Evolutionary conservation across 2,888 invertebrate genomes (phyloP), one percentile per base, ranked within the genome.

Genomic region (Rapana venosa): DNA sequence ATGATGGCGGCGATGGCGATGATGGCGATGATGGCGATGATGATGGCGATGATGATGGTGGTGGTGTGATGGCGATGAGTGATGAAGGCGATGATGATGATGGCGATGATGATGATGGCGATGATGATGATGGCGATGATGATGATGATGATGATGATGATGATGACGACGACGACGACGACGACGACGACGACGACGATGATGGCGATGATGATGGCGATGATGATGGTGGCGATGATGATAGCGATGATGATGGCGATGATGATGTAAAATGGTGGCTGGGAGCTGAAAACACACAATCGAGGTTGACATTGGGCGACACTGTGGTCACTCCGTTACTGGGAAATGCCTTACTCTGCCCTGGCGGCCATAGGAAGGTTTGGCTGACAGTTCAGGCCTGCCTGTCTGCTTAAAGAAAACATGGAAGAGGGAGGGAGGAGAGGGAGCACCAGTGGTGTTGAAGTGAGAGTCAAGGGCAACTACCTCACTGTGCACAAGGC

Each of bases 61-160:
- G 58, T 86, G 58, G 58, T 86, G 58, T 11, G 11, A 8, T 11
- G 20, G 26, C 5, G 15, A 22, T 22, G 15, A 4, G 26, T 70
- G 70, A 70, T 70, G 70, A 70, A 26, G 70, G 26, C 26, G 70
- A 70, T 70, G 70, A 70, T 70, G 70, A 70, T 70, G 70, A 85
- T 85, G 56, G 47, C 47, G 56, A 85, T 85, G 56, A 85, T 85
- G 56, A 85, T 85, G 56, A 85, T 85, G 85, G 47, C 47, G 56
- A 85, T 85, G 56, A 85, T 56, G 85, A 85, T 85, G 85, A 85
- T 85, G 85, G 47, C 47, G 85, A 85, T 85, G 85, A 85, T 85
- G 85, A 85, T 85, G 85, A 85, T 85, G 85, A 85, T 85, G 86
- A 86, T 56, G 85, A 85, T 47, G 85, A 85, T 47, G 85, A 85